phyloP scores from a whole-genome alignment of 2,113 vertebrate species.

The Myiozetetes cayanensis region DNA sequence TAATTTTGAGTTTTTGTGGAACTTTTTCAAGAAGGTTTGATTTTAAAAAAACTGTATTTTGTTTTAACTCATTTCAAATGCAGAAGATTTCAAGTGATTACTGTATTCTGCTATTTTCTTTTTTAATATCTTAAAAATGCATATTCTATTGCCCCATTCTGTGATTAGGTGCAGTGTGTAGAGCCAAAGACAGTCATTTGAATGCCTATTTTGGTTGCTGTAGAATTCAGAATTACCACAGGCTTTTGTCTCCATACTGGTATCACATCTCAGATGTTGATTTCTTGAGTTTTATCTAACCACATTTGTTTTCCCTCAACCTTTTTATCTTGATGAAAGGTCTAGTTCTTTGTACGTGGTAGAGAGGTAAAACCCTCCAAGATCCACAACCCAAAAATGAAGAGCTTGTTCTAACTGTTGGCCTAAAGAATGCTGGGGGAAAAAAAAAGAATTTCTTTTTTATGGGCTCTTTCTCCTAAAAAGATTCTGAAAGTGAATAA shows the following conservation, averaged over 20 bases:
- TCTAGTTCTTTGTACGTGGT: neutral
- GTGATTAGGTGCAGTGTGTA: neutral
- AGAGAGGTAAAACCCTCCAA: neutral
- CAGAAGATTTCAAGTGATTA: neutral
- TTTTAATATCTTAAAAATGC: neutral
- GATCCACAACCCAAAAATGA: neutral
- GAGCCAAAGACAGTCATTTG: neutral
- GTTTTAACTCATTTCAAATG: neutral
- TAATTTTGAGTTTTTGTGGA: neutral
- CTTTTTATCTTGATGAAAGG: neutral
- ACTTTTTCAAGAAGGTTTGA: accelerated
- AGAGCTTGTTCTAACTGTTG: neutral
- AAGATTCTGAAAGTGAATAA: neutral
- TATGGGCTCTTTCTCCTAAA: neutral
- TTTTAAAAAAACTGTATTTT: neutral
- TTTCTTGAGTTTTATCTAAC: neutral
- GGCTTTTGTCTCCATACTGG: neutral
- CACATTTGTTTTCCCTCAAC: neutral
- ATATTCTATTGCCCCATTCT: neutral
- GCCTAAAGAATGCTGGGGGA: neutral
- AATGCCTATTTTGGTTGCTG: neutral
- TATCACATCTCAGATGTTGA: neutral
- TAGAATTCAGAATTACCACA: neutral
- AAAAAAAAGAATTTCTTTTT: neutral
- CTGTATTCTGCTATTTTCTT: neutral